Evolutionary conservation across 2,888 invertebrate genomes (phyloP).

Genomic region (Scelioninae gen. 1): DNA sequence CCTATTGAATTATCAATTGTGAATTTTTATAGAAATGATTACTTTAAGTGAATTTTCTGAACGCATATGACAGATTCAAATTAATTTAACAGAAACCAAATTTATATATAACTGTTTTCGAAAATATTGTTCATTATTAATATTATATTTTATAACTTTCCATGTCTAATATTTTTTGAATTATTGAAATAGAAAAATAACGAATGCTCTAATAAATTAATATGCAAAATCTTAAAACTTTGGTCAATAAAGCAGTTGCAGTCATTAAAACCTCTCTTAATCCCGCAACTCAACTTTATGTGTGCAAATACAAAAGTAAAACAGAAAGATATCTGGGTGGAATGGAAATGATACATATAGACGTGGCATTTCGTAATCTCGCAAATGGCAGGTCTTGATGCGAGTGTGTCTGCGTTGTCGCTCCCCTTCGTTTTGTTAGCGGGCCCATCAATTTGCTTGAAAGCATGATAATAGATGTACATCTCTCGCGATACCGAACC

Average conservation of each 20-base stretch:
- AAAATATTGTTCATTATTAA: no score
- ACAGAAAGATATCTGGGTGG: not conserved
- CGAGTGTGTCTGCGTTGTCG: slow-evolving; percentile 26
- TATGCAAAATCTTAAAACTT: not conserved
- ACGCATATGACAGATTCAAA: no score
- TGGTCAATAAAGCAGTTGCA: slow-evolving; percentile 1
- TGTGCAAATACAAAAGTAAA: slow-evolving; percentile 7
- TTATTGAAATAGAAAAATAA: no score
- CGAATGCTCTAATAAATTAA: no score
- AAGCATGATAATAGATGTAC: slow-evolving; percentile 65
- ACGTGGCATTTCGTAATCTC: slow-evolving; percentile 56
- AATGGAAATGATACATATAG: slow-evolving; percentile 33
- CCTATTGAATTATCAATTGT: no score
- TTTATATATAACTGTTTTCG: no score
- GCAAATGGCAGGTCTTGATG: slow-evolving; percentile 58
- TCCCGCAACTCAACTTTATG: not conserved
- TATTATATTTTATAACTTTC: no score
- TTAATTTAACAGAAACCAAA: no score
- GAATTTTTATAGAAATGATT: no score
- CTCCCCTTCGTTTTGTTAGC: slow-evolving; percentile 58
- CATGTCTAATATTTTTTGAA: no score
- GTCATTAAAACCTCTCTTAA: not conserved
- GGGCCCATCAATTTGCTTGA: slow-evolving; percentile 65
- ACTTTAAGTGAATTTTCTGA: no score
- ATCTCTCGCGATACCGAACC: slow-evolving; percentile 44